These are phyloP conservation scores for Pseudoatta argentina DNA, from an alignment of 1,140 invertebrate species.

Conservation along the genomic window DNA sequence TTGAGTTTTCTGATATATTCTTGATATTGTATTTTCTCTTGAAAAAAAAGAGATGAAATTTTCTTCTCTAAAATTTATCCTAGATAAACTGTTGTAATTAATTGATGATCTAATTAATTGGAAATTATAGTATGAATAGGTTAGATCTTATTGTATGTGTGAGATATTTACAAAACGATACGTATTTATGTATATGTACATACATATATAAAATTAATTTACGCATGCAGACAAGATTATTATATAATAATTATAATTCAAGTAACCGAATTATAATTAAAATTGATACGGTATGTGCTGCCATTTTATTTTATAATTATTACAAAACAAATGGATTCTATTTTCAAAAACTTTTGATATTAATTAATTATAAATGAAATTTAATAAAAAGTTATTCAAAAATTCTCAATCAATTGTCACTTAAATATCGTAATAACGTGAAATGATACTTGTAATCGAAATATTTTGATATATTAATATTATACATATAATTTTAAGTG, in stretches of 20 bases:
- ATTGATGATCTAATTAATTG: neutral
- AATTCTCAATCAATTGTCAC: neutral
- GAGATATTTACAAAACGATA: neutral
- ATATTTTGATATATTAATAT: too few relatives aligned
- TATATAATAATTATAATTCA: neutral
- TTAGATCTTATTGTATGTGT: neutral
- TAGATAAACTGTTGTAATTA: neutral
- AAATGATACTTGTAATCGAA: neutral
- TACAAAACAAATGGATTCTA: neutral
- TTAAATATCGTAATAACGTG: neutral
- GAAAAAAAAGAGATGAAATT: neutral
- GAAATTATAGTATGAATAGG: slow-evolving; percentile 2
- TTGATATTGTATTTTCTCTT: neutral
- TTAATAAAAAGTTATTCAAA: neutral
- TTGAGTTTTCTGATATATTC: neutral
- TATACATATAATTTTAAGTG: neutral
- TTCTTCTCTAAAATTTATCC: neutral
- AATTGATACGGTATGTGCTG: neutral
- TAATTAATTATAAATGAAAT: neutral
- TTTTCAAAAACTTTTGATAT: neutral
- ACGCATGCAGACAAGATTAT: neutral
- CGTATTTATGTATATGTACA: neutral
- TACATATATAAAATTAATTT: neutral
- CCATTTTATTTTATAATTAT: slow-evolving; percentile 8
- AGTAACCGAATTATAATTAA: neutral